Conservation (phyloP, 2,113 vertebrate genomes). For the Falcunculus frontatus region DNA sequence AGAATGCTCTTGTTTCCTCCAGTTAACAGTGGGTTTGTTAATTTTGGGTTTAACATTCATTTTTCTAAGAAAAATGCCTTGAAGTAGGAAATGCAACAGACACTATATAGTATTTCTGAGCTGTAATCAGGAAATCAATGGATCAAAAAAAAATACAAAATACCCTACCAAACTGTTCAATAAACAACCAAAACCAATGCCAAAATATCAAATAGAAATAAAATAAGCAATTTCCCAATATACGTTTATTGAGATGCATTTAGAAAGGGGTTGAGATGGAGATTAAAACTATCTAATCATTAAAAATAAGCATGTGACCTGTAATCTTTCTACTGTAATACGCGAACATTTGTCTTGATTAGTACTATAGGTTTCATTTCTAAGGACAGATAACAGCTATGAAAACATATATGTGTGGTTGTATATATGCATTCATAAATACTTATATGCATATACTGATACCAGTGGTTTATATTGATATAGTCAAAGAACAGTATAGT, state of each 20-base stretch:
- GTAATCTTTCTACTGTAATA: not conserved
- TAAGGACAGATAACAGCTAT: not conserved
- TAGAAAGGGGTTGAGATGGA: not conserved
- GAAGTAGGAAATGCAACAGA: constrained; percentile 1
- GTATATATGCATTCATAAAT: not conserved
- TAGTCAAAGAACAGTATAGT: not conserved
- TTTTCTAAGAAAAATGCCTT: constrained; percentile 44
- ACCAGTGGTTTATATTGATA: not conserved
- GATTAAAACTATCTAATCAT: not conserved
- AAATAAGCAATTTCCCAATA: not conserved
- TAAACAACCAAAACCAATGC: not conserved
- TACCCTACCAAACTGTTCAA: not conserved
- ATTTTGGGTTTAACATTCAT: constrained; percentile 45
- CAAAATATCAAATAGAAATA: not conserved
- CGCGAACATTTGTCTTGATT: not conserved
- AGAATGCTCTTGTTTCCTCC: not conserved
- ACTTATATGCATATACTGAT: not conserved
- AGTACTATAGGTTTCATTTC: not conserved
- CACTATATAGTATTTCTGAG: constrained; percentile 18
- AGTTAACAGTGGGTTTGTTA: not conserved
- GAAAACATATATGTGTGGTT: not conserved
- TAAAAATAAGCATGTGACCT: not conserved
- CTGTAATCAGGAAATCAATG: not conserved
- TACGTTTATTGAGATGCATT: not conserved
- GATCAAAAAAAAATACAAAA: not conserved